Evolutionary conservation across 1,140 invertebrate genomes (phyloP).

Genomic region (Belonocnema kinseyi): DNA sequence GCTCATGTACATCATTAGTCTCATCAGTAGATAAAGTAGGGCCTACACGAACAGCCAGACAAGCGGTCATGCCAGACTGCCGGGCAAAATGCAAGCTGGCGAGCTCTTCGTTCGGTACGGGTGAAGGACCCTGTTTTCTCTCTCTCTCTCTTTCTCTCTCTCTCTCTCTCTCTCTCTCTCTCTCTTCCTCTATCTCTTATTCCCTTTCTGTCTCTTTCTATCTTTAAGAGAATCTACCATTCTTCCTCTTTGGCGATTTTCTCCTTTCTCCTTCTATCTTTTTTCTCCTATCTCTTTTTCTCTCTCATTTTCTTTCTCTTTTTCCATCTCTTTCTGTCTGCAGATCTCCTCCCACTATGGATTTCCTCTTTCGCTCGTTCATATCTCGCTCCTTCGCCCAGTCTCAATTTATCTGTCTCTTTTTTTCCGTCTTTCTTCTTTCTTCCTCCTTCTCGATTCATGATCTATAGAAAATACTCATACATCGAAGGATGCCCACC

Average conservation of each 20-base stretch:
- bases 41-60: constrained; percentile 52
- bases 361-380: constrained; percentile 48
- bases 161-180: constrained; percentile 42
- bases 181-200: constrained; percentile 43
- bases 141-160: constrained; percentile 42
- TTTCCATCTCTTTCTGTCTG: constrained; percentile 8
- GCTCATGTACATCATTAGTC: constrained; percentile 46
- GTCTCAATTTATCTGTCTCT: constrained; percentile 46
- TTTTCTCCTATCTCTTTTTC: too few relatives aligned
- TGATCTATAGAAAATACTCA: too few relatives aligned
- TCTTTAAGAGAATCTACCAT: too few relatives aligned
- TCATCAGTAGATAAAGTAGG: constrained; percentile 48
- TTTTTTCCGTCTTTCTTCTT: constrained; percentile 36
- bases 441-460: too few relatives aligned
- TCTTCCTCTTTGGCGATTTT: too few relatives aligned
- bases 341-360: constrained; percentile 32
- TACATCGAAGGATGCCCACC: constrained; percentile 18
- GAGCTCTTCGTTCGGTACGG: constrained; percentile 49
- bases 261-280: too few relatives aligned
- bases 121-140: constrained; percentile 59
- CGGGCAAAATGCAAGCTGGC: constrained; percentile 39
- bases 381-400: constrained; percentile 42
- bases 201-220: too few relatives aligned
- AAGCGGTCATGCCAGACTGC: constrained; percentile 45
- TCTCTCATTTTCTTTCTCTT: neutral